phyloP scores from a whole-genome alignment of 2,113 vertebrate species.

The Erpornis zantholeuca region DNA sequence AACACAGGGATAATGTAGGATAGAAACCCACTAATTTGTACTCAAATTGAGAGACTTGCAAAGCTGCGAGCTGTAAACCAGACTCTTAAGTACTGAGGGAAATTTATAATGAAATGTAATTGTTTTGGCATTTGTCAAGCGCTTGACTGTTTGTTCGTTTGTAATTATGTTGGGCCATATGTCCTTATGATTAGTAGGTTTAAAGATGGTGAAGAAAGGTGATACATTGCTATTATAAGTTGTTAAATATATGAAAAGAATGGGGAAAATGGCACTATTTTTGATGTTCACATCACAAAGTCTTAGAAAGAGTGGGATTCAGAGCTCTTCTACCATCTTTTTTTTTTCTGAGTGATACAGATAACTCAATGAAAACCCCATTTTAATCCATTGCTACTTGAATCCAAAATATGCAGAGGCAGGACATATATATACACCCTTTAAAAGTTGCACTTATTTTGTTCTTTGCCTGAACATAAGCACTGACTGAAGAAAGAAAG shows the following conservation, averaged over 20 bases:
- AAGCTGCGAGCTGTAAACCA: background rate
- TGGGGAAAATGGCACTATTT: background rate
- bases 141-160: background rate
- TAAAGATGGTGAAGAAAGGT: background rate
- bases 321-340: background rate
- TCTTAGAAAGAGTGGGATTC: background rate
- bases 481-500: background rate
- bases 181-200: background rate
- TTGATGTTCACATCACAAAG: background rate
- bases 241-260: background rate
- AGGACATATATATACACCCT: background rate
- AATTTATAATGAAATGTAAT: background rate
- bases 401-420: background rate
- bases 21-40: background rate
- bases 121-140: background rate
- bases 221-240: background rate
- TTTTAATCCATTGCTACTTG: background rate
- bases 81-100: background rate
- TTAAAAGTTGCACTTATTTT: background rate
- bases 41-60: background rate
- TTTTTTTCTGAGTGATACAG: background rate
- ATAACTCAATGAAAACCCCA: background rate
- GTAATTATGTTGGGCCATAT: background rate
- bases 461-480: background rate
- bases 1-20: background rate